Evolutionary conservation across 2,888 invertebrate species (phyloP).

Genomic region (Acanthoscelides obtectus): DNA sequence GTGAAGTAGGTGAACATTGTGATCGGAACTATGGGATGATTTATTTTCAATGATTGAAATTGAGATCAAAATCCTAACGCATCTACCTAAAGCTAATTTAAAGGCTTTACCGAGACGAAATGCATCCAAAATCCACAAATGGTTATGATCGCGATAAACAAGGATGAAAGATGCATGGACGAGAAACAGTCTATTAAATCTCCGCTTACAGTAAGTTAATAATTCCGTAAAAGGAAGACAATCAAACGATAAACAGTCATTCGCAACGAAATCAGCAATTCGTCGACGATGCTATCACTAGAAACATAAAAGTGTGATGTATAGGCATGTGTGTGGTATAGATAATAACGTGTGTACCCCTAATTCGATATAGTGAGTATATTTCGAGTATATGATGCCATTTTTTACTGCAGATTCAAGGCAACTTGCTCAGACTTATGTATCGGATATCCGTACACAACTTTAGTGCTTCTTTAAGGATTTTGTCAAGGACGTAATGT

Average conservation of each 20-base stretch:
- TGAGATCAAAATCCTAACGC: too few species aligned
- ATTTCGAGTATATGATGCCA: constrained; percentile 14
- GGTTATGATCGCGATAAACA: too few species aligned
- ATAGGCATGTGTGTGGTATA: not conserved
- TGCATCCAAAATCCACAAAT: too few species aligned
- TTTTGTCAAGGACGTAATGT: not conserved
- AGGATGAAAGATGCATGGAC: not conserved
- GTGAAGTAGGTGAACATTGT: too few species aligned
- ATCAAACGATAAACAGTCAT: not conserved
- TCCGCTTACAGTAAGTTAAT: not conserved
- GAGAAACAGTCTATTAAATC: not conserved
- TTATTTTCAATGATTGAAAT: too few species aligned
- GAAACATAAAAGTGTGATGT: not conserved
- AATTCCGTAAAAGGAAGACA: not conserved
- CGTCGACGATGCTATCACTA: not conserved
- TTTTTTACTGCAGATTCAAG: constrained; percentile 36
- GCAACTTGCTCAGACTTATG: constrained; percentile 51
- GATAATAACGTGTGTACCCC: not conserved
- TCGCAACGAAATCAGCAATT: not conserved
- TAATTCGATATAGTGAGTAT: not conserved
- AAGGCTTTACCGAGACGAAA: too few species aligned
- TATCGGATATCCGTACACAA: constrained; percentile 42
- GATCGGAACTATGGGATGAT: too few species aligned
- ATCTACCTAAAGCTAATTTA: too few species aligned
- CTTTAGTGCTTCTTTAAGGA: constrained; percentile 22